These are phyloP conservation scores for Xiphorhynchus elegans DNA, from an alignment of 2,113 vertebrate species.

Conservation along the genomic window DNA sequence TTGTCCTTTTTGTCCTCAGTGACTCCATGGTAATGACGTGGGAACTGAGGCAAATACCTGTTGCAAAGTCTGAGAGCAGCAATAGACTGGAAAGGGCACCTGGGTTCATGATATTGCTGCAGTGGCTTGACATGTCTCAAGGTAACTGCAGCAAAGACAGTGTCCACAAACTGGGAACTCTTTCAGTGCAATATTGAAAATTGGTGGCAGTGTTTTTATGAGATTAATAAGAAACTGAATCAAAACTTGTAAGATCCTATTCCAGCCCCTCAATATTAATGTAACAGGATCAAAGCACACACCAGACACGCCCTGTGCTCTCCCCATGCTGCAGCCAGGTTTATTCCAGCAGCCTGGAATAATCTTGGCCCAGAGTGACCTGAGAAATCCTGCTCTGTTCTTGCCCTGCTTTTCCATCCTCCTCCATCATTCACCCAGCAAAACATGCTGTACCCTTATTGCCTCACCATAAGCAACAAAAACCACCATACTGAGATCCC, in stretches of 20 bases:
- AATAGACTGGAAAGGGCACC: not conserved
- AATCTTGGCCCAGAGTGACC: not conserved
- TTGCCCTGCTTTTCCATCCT: not conserved
- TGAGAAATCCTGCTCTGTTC: not conserved
- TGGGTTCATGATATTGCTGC: not conserved
- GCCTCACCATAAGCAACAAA: not conserved
- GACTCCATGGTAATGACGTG: not conserved
- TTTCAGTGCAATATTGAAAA: not conserved
- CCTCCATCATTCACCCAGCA: not conserved
- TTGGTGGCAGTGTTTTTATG: not conserved
- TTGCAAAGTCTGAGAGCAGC: not conserved
- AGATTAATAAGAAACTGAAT: not conserved
- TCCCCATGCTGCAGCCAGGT: not conserved
- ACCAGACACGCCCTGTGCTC: not conserved
- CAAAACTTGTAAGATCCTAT: not conserved
- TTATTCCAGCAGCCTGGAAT: not conserved
- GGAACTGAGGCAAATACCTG: not conserved
- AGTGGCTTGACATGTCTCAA: not conserved
- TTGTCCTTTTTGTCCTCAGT: not conserved
- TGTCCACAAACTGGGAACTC: not conserved
- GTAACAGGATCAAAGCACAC: not conserved
- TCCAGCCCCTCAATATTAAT: not conserved
- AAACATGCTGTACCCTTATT: not conserved
- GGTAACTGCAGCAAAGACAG: not conserved
- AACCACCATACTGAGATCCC: not conserved